Conservation (phyloP, 2,797 vertebrate genomes). For the Tamandua tetradactyla region DNA sequence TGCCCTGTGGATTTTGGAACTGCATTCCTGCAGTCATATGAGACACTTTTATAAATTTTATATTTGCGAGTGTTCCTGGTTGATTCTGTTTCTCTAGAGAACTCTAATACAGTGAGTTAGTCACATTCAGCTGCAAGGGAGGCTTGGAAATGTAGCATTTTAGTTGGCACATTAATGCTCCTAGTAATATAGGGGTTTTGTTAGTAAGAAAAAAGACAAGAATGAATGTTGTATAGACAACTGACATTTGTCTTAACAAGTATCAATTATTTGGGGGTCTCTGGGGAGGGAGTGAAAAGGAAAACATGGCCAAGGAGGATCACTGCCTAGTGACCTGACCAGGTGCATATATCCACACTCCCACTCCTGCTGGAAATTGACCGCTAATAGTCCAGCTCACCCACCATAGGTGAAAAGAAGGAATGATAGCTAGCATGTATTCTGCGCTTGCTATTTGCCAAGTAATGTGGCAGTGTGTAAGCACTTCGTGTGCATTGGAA, state of each 20-base stretch:
- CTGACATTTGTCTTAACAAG: neutral
- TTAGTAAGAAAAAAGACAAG: conserved; percentile 22
- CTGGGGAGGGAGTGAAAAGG: neutral
- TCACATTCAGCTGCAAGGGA: neutral
- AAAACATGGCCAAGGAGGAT: neutral
- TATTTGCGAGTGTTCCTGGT: too few relatives aligned
- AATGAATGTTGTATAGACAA: neutral
- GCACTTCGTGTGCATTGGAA: neutral
- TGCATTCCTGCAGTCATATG: too few relatives aligned
- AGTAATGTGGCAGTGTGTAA: neutral
- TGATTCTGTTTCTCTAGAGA: too few relatives aligned
- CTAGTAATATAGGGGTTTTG: neutral
- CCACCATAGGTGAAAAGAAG: neutral
- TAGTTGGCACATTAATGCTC: neutral
- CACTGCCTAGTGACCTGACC: neutral
- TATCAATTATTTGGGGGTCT: neutral
- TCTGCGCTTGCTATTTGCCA: neutral
- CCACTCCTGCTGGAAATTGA: neutral
- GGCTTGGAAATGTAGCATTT: neutral
- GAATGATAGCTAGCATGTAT: neutral
- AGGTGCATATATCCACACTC: neutral
- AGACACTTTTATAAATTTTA: too few relatives aligned
- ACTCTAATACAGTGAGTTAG: too few relatives aligned
- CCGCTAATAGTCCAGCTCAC: neutral
- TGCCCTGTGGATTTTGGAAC: too few relatives aligned